These are phyloP conservation scores for Sebastes iracundus DNA, from an alignment of 2,797 vertebrate species.

Conservation along the genomic window DNA sequence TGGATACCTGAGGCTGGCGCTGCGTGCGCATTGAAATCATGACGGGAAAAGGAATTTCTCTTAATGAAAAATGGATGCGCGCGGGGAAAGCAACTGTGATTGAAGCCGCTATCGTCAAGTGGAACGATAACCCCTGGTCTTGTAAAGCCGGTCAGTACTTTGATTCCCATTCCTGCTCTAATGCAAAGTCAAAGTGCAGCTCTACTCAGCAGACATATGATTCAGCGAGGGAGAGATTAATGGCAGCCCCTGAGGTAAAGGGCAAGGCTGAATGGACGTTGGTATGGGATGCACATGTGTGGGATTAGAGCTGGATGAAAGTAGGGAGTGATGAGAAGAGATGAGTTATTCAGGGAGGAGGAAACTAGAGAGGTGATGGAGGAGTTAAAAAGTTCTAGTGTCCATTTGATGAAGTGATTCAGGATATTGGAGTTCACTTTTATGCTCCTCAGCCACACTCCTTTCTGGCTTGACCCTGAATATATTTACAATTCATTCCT, in stretches of 20 bases:
- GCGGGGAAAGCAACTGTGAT: too few species aligned
- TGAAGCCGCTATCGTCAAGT: too few species aligned
- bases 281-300: neutral
- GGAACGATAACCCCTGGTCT: too few species aligned
- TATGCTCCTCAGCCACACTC: neutral
- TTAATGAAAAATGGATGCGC: too few species aligned
- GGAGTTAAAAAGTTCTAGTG: neutral
- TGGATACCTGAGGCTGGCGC: too few species aligned
- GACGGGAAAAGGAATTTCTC: too few species aligned
- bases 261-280: neutral
- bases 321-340: neutral
- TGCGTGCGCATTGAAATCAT: too few species aligned
- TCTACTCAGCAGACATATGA: constrained; percentile 13
- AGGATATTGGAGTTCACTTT: neutral
- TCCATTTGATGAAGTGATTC: neutral
- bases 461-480: neutral
- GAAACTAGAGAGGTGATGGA: neutral
- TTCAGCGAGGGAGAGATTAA: neutral
- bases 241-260: neutral
- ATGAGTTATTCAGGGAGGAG: neutral
- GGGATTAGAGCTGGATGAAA: neutral
- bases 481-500: neutral
- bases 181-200: constrained; percentile 12
- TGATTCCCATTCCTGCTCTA: constrained; percentile 7
- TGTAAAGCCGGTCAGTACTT: neutral